These are phyloP conservation scores for Peromyscus maniculatus DNA, from an alignment of 2,113 vertebrate genomes.

Conservation along the genomic window DNA sequence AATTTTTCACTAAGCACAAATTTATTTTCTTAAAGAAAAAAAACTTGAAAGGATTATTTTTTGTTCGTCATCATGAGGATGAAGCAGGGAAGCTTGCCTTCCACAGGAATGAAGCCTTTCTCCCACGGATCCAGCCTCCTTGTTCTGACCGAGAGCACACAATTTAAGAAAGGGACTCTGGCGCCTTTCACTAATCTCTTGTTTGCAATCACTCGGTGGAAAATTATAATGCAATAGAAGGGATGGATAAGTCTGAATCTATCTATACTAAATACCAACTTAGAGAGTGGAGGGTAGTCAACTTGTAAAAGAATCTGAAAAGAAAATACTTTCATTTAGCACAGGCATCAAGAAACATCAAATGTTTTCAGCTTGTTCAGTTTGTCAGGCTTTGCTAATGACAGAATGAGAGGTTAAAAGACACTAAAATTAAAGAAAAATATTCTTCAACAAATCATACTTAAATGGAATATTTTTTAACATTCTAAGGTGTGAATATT, in stretches of 20 bases:
- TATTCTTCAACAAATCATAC: conserved; percentile 60
- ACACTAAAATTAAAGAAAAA: conserved; percentile 18
- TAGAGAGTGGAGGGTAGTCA: conserved; percentile 44
- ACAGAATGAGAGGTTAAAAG: conserved; percentile 75
- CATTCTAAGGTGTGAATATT: conserved; percentile 85
- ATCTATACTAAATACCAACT: conserved; percentile 52
- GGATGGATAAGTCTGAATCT: conserved; percentile 39
- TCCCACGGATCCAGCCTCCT: background rate
- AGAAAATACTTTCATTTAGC: conserved; percentile 56
- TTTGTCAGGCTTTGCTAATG: conserved; percentile 52
- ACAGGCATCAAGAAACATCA: conserved; percentile 56
- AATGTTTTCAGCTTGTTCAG: conserved; percentile 51
- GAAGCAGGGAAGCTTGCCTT: conserved; percentile 51
- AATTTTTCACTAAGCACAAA: conserved; percentile 48
- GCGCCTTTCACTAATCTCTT: conserved; percentile 33
- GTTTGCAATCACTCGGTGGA: conserved; percentile 62
- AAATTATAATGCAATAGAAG: conserved; percentile 62
- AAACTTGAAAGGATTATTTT: conserved; percentile 55
- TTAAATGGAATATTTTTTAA: conserved; percentile 75
- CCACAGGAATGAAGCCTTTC: background rate
- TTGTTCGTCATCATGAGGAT: background rate
- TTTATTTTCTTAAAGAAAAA: conserved; percentile 16
- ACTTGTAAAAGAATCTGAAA: conserved; percentile 53
- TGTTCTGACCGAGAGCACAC: conserved; percentile 36
- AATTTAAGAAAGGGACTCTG: conserved; percentile 56